A percentile compares a stretch with the other conserved stretches of the same genome.
Evolutionary conservation across 1,140 invertebrate species (phyloP).

Genomic region (Dufourea novaeangliae): DNA sequence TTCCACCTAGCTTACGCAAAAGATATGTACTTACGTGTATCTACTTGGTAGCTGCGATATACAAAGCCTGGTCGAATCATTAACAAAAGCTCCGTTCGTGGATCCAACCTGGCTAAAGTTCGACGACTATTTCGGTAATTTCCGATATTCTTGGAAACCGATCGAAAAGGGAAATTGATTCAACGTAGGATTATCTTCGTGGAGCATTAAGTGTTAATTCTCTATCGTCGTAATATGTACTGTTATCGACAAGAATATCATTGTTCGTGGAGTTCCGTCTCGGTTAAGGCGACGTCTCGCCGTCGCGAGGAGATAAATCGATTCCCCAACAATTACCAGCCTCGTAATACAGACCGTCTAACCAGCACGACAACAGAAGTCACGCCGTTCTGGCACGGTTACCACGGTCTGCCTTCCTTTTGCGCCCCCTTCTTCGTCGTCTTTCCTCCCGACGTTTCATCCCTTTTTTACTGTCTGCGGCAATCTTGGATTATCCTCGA

Average conservation of each 20-base stretch:
- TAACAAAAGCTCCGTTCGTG: no score
- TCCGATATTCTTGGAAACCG: no score
- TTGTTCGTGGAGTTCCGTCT: slow-evolving; percentile 45
- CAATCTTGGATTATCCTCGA: slow-evolving; percentile 47
- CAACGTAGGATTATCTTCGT: no score
- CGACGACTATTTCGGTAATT: no score
- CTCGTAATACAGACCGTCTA: slow-evolving; percentile 44
- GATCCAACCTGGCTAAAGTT: no score
- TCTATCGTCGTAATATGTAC: no score
- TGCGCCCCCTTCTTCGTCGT: background rate
- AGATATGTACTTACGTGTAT: no score
- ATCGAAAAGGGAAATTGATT: no score
- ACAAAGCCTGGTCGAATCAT: no score
- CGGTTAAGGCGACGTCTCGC: slow-evolving; percentile 57
- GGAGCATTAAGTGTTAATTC: no score
- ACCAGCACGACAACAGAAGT: slow-evolving; percentile 36
- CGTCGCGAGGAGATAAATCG: slow-evolving; percentile 58
- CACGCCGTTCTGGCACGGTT: slow-evolving; percentile 24
- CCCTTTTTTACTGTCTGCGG: slow-evolving; percentile 21
- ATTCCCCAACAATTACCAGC: slow-evolving; percentile 61
- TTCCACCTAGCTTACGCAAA: slow-evolving; percentile 36
- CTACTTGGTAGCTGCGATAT: no score
- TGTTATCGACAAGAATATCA: slow-evolving; percentile 64
- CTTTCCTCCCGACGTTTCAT: slow-evolving; percentile 25
- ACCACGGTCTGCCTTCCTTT: background rate